phyloP scores from a whole-genome alignment of 2,888 invertebrate genomes.

The Cheilosia scutellata region DNA sequence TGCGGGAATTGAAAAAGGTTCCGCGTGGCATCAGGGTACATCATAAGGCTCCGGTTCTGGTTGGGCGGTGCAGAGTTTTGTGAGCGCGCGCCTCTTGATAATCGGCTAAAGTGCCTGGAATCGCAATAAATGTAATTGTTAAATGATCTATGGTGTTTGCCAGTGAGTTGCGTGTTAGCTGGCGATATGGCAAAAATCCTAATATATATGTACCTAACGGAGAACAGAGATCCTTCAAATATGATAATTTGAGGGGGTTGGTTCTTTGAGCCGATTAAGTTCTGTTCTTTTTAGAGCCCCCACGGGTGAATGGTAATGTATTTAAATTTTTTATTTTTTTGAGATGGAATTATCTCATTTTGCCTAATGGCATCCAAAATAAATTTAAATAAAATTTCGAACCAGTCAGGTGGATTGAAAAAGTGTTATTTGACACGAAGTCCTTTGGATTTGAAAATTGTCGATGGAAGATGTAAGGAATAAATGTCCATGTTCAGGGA shows the following conservation, averaged over 20 bases:
- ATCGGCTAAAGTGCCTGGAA: conserved; percentile 75
- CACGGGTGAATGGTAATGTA: conserved; percentile 53
- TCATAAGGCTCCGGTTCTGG: conserved; percentile 60
- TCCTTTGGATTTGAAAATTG: not conserved
- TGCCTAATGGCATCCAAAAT: conserved; percentile 74
- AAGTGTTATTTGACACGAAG: conserved; percentile 62
- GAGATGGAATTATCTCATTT: conserved; percentile 72
- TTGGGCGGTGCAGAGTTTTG: conserved; percentile 64
- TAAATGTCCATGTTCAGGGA: no score
- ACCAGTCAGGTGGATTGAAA: conserved; percentile 60
- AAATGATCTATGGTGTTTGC: conserved; percentile 76
- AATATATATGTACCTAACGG: conserved; percentile 72
- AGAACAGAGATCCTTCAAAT: conserved; percentile 68
- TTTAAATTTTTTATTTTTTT: conserved; percentile 62
- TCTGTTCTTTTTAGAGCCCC: conserved; percentile 36
- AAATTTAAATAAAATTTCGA: conserved; percentile 73
- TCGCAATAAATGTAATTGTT: conserved; percentile 76
- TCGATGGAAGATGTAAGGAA: no score
- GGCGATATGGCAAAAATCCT: conserved; percentile 79
- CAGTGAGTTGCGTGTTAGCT: conserved; percentile 72
- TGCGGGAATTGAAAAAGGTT: conserved; percentile 62
- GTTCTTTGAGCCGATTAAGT: conserved; percentile 32
- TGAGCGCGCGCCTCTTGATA: conserved; percentile 69
- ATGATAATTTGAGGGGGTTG: conserved; percentile 70
- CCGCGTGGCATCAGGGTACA: conserved; percentile 29